phyloP scores from a whole-genome alignment of 1,140 invertebrate genomes.

The Idris sp. region DNA sequence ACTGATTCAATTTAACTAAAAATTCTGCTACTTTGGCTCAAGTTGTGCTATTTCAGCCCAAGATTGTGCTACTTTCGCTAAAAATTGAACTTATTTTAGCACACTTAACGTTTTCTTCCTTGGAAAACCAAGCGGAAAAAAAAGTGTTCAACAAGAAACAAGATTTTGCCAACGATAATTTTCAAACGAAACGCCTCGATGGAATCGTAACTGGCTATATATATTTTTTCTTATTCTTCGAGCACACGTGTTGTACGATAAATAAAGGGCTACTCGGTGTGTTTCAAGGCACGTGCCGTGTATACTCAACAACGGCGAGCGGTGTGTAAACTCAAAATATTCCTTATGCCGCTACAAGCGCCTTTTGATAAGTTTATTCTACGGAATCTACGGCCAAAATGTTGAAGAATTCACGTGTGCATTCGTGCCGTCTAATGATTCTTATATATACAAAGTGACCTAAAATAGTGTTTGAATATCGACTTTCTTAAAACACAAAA shows the following conservation, averaged over 20 bases:
- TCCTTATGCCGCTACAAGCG: constrained; percentile 43
- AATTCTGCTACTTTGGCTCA: no score
- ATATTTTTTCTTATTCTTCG: constrained; percentile 55
- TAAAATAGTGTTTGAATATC: constrained; percentile 10
- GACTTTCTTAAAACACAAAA: no score
- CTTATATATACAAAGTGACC: neutral
- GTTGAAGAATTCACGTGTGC: constrained; percentile 19
- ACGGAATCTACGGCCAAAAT: constrained; percentile 19
- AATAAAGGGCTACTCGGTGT: constrained; percentile 59
- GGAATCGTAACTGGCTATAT: constrained; percentile 35
- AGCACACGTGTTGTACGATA: constrained; percentile 55
- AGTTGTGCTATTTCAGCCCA: no score
- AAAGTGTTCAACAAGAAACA: no score
- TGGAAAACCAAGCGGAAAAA: no score
- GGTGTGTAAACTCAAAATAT: constrained; percentile 59
- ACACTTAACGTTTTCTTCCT: no score
- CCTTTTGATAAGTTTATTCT: constrained; percentile 57
- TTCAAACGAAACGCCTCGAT: constrained; percentile 34
- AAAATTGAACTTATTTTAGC: no score
- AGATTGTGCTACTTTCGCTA: no score
- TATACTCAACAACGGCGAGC: constrained; percentile 48
- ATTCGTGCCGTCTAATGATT: constrained; percentile 26
- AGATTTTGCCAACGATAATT: no score
- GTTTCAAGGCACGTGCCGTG: constrained; percentile 53
- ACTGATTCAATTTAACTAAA: no score